Evolutionary conservation across 2,888 invertebrate genomes (phyloP).

Genomic region (Stomorhina lunata): DNA sequence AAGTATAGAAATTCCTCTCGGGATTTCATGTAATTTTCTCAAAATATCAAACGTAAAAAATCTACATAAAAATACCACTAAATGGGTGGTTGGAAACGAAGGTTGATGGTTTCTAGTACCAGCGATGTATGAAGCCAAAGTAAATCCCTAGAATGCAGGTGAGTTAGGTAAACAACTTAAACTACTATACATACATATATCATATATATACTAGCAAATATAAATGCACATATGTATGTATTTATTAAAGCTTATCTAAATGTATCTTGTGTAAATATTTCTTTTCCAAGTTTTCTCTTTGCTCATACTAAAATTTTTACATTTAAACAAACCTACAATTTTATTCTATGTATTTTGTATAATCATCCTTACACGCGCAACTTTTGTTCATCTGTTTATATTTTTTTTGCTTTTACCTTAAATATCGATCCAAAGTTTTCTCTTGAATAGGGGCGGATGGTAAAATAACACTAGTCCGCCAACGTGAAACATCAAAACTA

Average conservation of each 20-base stretch:
- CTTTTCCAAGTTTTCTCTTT: background rate
- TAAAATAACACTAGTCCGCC: slow-evolving; percentile 47
- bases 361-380: slow-evolving; percentile 50
- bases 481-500: slow-evolving; percentile 42
- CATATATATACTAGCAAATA: background rate
- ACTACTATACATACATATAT: background rate
- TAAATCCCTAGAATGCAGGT: slow-evolving; percentile 61
- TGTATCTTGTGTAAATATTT: slow-evolving; percentile 51
- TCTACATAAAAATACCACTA: background rate
- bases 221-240: background rate
- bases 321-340: slow-evolving; percentile 6
- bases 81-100: slow-evolving; percentile 35
- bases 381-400: slow-evolving; percentile 55
- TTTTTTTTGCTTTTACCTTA: slow-evolving; percentile 41
- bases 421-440: slow-evolving; percentile 58
- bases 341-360: slow-evolving; percentile 3
- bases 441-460: slow-evolving; percentile 62
- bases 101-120: background rate
- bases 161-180: slow-evolving; percentile 44
- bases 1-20: slow-evolving; percentile 47
- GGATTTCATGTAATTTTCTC: slow-evolving; percentile 42
- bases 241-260: slow-evolving; percentile 48
- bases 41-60: background rate
- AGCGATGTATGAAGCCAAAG: slow-evolving; percentile 57
- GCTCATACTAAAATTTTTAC: background rate